These are phyloP conservation scores for Penaeus chinensis DNA, from an alignment of 1,140 invertebrate species.

Conservation along the genomic window DNA sequence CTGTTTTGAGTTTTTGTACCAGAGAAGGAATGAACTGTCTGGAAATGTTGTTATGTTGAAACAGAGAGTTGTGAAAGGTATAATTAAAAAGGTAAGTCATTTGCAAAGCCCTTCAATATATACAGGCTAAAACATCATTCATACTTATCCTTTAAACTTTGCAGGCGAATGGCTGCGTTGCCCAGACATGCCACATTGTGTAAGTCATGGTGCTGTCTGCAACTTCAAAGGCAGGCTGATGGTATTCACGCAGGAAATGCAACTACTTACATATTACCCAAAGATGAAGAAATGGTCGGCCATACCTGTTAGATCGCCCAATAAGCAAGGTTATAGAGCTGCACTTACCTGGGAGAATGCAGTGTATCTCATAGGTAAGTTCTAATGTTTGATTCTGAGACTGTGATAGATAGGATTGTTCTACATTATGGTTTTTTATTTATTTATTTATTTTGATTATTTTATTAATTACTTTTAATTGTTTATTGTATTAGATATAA, in stretches of 20 bases:
- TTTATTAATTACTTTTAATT: too few relatives aligned
- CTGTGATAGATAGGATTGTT: not conserved
- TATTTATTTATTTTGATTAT: too few relatives aligned
- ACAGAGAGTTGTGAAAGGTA: too few relatives aligned
- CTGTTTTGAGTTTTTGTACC: too few relatives aligned
- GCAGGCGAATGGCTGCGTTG: conserved; percentile 38
- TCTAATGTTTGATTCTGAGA: not conserved
- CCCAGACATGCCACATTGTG: conserved; percentile 46
- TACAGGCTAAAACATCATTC: not conserved
- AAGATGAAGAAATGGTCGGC: conserved; percentile 40
- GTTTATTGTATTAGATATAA: too few relatives aligned
- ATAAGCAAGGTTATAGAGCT: conserved; percentile 43
- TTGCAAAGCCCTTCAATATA: not conserved
- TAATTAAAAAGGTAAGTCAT: too few relatives aligned
- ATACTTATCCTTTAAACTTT: too few relatives aligned
- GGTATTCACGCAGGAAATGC: conserved; percentile 50
- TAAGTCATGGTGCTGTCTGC: conserved; percentile 45
- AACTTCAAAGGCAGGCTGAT: conserved; percentile 42
- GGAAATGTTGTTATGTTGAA: too few relatives aligned
- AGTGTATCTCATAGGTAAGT: conserved; percentile 45
- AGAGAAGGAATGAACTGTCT: too few relatives aligned
- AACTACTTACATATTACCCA: conserved; percentile 46
- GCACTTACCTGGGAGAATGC: conserved; percentile 35
- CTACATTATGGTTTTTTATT: not conserved
- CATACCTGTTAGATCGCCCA: conserved; percentile 38